These are phyloP conservation scores for Pammene aurita DNA, from an alignment of 2,888 invertebrate species.

Conservation along the genomic window DNA sequence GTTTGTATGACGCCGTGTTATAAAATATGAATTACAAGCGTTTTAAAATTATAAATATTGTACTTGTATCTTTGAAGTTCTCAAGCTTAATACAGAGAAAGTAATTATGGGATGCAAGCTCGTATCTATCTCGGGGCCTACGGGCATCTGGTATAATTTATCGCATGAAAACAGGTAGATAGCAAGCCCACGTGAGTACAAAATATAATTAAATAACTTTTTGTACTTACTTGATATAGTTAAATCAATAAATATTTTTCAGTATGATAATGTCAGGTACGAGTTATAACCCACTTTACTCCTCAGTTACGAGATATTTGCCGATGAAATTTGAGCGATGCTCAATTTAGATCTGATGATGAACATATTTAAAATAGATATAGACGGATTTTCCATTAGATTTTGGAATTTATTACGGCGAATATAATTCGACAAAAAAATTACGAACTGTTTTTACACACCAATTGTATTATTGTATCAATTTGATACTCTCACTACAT, in stretches of 20 bases:
- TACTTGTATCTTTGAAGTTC: constrained; percentile 34
- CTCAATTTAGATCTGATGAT: constrained; percentile 7
- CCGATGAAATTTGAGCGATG: constrained; percentile 1
- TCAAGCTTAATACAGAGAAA: constrained; percentile 36
- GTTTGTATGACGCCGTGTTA: background rate
- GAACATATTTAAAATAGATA: constrained; percentile 3
- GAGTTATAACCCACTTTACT: background rate
- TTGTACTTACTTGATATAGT: background rate
- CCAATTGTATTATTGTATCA: constrained; percentile 25
- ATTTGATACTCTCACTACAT: constrained; percentile 32
- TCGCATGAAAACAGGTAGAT: constrained; percentile 36
- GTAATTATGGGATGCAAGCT: constrained; percentile 38
- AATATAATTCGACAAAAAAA: constrained; percentile 2
- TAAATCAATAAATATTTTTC: background rate
- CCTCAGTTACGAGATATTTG: background rate
- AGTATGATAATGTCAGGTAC: background rate
- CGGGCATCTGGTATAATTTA: constrained; percentile 41
- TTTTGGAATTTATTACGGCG: background rate
- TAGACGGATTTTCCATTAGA: too few relatives aligned
- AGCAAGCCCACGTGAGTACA: constrained; percentile 19
- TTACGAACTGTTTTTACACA: constrained; percentile 12
- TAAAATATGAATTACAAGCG: constrained; percentile 11
- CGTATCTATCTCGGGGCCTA: constrained; percentile 32
- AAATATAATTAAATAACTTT: constrained; percentile 24
- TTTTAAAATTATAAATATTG: constrained; percentile 27